Evolutionary conservation across 2,113 vertebrate species (phyloP).

Genomic region (Vireo altiloquus): DNA sequence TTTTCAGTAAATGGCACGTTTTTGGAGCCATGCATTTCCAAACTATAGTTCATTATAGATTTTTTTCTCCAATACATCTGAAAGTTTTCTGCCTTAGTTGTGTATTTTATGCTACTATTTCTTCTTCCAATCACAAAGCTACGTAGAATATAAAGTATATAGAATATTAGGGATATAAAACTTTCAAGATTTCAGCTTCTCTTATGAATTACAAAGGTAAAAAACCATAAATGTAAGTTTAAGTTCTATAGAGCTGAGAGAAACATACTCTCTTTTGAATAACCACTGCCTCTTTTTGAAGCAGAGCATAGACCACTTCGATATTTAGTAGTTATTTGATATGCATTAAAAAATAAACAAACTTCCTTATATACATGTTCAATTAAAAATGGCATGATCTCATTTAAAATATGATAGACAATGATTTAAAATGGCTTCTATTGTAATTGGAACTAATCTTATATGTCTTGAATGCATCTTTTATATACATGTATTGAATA

Average conservation of each 20-base stretch:
- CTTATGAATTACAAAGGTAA: neutral
- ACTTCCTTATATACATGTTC: neutral
- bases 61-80: neutral
- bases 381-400: neutral
- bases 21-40: neutral
- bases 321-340: neutral
- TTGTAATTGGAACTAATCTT: neutral
- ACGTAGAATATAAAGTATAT: neutral
- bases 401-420: neutral
- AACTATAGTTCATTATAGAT: neutral
- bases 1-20: neutral
- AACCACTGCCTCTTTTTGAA: neutral
- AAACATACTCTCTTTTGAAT: neutral
- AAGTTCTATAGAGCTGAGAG: neutral
- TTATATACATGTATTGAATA: neutral
- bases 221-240: neutral
- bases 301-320: neutral
- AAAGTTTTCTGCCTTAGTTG: neutral
- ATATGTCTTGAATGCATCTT: neutral
- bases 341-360: neutral
- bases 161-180: neutral
- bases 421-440: neutral
- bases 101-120: neutral
- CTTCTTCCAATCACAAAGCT: neutral
- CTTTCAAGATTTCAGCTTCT: neutral